phyloP scores from a whole-genome alignment of 2,888 invertebrate species.

The Polietes domitor region DNA sequence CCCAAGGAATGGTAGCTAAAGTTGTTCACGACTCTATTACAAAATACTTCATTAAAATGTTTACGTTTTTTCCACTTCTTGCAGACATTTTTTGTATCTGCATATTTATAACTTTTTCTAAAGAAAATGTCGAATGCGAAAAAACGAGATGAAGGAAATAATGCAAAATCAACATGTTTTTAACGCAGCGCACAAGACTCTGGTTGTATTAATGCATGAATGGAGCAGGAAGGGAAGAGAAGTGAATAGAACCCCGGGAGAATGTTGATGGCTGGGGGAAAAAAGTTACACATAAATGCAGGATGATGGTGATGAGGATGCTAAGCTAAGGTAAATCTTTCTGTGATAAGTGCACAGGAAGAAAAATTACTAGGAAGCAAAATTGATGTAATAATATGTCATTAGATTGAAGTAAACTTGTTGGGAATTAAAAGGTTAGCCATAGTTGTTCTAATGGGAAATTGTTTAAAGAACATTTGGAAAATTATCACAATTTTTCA shows the following conservation, averaged over 20 bases:
- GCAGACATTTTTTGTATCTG: background rate
- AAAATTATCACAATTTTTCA: no score
- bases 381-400: no score
- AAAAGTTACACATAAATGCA: conserved; percentile 48
- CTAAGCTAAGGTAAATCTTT: conserved; percentile 51
- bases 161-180: conserved; percentile 64
- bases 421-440: no score
- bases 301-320: conserved; percentile 49
- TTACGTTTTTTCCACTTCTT: conserved; percentile 23
- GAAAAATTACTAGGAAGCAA: background rate
- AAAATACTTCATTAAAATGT: conserved; percentile 67
- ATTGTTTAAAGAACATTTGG: no score
- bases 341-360: conserved; percentile 10
- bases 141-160: conserved; percentile 41
- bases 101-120: conserved; percentile 47
- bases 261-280: conserved; percentile 37
- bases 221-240: conserved; percentile 37
- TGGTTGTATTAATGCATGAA: conserved; percentile 51
- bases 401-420: no score
- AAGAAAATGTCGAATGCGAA: conserved; percentile 4
- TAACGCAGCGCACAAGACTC: background rate
- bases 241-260: conserved; percentile 56
- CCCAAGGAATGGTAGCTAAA: conserved; percentile 23
- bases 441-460: no score
- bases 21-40: conserved; percentile 55